Evolutionary conservation across 2,113 vertebrate genomes (phyloP).

Genomic region (Rhodinocichla rosea): DNA sequence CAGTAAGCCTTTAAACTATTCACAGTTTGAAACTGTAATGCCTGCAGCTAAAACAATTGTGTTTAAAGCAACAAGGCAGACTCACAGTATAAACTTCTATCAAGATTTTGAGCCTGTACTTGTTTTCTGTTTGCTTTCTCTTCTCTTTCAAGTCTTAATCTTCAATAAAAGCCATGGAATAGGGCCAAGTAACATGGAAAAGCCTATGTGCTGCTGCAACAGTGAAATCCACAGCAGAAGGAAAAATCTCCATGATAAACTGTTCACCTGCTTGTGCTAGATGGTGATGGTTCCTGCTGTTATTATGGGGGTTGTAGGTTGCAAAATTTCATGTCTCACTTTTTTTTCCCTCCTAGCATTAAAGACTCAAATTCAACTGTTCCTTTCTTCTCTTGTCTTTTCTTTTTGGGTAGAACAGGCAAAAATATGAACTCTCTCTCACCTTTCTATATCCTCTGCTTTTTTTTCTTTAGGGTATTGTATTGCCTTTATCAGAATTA

Average conservation of each 20-base stretch:
- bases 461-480: slow-evolving; percentile 27
- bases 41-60: slow-evolving; percentile 16
- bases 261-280: neutral
- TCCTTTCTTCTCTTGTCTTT: slow-evolving; percentile 49
- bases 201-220: neutral
- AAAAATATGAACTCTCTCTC: slow-evolving; percentile 46
- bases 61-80: slow-evolving; percentile 21
- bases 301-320: slow-evolving; percentile 16
- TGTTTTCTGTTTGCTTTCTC: slow-evolving; percentile 13
- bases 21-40: neutral
- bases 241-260: neutral
- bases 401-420: slow-evolving; percentile 27
- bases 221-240: neutral
- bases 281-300: neutral
- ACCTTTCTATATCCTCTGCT: slow-evolving; percentile 49
- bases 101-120: neutral
- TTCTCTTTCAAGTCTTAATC: neutral
- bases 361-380: slow-evolving; percentile 46
- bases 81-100: neutral
- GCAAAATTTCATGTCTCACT: slow-evolving; percentile 3
- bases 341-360: neutral
- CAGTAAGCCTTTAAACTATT: slow-evolving; percentile 27
- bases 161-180: neutral
- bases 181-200: neutral
- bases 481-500: slow-evolving; percentile 57